phyloP scores from a whole-genome alignment of 2,797 vertebrate genomes.

The Paramormyrops hopkinsi region DNA sequence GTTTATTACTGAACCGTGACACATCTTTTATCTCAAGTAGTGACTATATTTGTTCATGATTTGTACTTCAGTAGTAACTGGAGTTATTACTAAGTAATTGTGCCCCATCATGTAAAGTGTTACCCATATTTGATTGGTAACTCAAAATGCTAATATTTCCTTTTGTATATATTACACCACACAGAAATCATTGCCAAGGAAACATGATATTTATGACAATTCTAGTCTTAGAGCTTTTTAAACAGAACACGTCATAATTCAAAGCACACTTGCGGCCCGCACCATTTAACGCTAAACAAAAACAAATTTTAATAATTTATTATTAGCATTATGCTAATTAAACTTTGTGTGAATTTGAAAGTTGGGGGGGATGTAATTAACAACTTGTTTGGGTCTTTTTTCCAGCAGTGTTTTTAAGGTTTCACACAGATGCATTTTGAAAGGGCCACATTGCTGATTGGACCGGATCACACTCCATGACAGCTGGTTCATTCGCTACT shows the following conservation, averaged over 20 bases:
- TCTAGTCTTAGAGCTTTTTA: neutral
- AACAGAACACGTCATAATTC: neutral
- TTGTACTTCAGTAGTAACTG: neutral
- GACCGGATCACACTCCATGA: slow-evolving; percentile 66
- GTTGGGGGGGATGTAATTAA: slow-evolving; percentile 59
- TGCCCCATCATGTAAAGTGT: neutral
- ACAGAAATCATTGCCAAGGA: neutral
- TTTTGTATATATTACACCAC: neutral
- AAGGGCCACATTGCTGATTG: slow-evolving; percentile 66
- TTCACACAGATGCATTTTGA: slow-evolving; percentile 67
- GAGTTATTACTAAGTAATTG: neutral
- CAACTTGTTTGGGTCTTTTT: slow-evolving; percentile 56
- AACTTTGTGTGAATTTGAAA: slow-evolving; percentile 51
- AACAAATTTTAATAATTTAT: slow-evolving; percentile 7
- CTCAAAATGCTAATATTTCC: neutral
- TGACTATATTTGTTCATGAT: neutral
- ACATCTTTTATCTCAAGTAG: neutral
- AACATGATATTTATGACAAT: neutral
- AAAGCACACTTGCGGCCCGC: neutral
- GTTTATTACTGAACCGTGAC: neutral
- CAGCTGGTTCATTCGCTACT: slow-evolving; percentile 72
- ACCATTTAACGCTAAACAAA: neutral
- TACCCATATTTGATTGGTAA: neutral
- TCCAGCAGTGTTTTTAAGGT: slow-evolving; percentile 54
- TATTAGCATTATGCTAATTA: slow-evolving; percentile 43